A percentile compares a stretch with the other conserved stretches of the same genome.
Conservation (phyloP, 2,797 vertebrate species). For the Oophaga sylvatica region DNA sequence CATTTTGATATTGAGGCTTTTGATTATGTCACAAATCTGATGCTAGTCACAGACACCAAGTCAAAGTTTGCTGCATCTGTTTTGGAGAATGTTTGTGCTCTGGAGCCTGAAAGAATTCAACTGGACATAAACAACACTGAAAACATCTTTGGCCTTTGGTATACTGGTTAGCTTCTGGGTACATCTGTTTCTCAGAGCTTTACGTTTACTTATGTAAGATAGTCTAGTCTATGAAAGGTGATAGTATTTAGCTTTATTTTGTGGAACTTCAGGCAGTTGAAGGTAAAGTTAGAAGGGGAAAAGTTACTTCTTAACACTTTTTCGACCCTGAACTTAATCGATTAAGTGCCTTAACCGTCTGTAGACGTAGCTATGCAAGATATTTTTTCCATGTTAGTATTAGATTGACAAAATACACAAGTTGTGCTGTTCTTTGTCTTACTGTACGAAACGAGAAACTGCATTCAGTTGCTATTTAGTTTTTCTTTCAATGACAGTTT, state of each 20-base stretch:
- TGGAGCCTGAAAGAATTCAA: conserved; percentile 28
- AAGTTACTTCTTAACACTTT: conserved; percentile 64
- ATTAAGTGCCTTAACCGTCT: conserved; percentile 97
- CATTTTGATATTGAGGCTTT: conserved; percentile 40
- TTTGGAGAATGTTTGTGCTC: conserved; percentile 34
- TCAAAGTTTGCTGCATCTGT: conserved; percentile 46
- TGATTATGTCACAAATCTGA: conserved; percentile 49
- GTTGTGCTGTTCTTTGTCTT: conserved; percentile 73
- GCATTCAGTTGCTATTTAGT: conserved; percentile 72
- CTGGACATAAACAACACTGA: conserved; percentile 10
- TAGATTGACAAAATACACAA: conserved; percentile 74
- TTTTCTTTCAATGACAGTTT: conserved; percentile 73
- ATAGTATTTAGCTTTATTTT: conserved; percentile 70
- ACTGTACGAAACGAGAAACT: conserved; percentile 69
- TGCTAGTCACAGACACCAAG: conserved; percentile 52
- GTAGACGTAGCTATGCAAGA: conserved; percentile 98
- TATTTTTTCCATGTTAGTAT: conserved; percentile 86
- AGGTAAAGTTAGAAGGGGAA: conserved; percentile 73
- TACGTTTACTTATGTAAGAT: conserved; percentile 49
- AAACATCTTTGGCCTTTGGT: conserved; percentile 35
- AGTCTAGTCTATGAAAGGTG: conserved; percentile 59
- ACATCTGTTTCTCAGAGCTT: conserved; percentile 32
- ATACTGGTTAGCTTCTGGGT: conserved; percentile 3
- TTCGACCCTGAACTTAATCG: conserved; percentile 78
- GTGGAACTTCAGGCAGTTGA: conserved; percentile 78